These are phyloP conservation scores for Melitaea athalia DNA, from an alignment of 2,888 invertebrate genomes.

Conservation along the genomic window DNA sequence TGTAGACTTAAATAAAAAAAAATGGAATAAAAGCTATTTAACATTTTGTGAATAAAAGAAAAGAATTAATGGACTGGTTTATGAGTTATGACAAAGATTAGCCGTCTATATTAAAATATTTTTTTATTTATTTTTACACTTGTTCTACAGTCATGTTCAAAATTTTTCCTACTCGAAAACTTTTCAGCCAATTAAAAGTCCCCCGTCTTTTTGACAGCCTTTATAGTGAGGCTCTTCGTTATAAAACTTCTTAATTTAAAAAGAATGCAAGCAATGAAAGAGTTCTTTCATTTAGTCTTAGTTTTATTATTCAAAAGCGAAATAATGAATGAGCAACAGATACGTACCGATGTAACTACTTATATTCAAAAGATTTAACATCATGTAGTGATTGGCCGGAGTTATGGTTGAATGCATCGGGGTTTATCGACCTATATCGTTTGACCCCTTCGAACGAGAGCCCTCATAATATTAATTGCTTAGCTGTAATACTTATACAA, in stretches of 20 bases:
- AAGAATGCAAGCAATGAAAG: conserved; percentile 4
- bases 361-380: conserved; percentile 24
- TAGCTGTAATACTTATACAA: conserved; percentile 54
- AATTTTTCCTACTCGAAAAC: conserved; percentile 12
- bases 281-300: conserved; percentile 8
- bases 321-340: conserved; percentile 13
- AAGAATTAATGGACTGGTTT: neutral
- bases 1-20: too few relatives aligned
- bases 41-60: neutral
- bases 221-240: conserved; percentile 11
- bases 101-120: neutral
- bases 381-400: conserved; percentile 42
- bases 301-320: conserved; percentile 26
- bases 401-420: conserved; percentile 63
- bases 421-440: conserved; percentile 69
- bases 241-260: conserved; percentile 3
- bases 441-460: conserved; percentile 64
- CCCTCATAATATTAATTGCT: conserved; percentile 66
- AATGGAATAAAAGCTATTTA: neutral
- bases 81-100: neutral
- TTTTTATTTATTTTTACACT: neutral
- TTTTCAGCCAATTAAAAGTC: conserved; percentile 26
- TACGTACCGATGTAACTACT: conserved; percentile 14
- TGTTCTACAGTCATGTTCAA: neutral
- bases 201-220: conserved; percentile 17